Conservation (phyloP, 37 sponge, comb jelly and placozoan genomes). For the Hormiphora californensis region DNA sequence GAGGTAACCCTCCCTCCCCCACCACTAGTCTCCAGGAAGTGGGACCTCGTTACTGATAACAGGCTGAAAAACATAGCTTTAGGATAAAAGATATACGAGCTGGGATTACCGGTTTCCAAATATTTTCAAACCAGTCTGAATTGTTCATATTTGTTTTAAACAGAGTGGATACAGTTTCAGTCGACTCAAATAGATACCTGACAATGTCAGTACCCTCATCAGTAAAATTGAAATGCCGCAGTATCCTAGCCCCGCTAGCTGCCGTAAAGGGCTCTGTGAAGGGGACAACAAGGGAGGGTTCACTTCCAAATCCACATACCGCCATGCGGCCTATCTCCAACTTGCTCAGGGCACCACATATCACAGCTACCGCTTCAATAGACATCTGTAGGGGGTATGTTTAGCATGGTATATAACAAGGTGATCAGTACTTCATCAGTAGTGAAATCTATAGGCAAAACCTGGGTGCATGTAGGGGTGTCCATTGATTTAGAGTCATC, state of each 20-base stretch:
- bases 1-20: neutral
- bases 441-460: neutral
- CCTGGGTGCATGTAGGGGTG: constrained; percentile 67
- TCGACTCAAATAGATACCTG: constrained; percentile 58
- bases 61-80: constrained; percentile 8
- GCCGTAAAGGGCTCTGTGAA: constrained; percentile 69
- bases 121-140: too few species aligned
- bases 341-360: constrained; percentile 74
- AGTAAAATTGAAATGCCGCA: constrained; percentile 68
- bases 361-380: constrained; percentile 80
- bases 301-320: constrained; percentile 66
- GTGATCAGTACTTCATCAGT: neutral
- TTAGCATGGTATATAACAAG: neutral
- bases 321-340: constrained; percentile 84
- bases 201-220: constrained; percentile 75
- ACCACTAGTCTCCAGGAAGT: neutral
- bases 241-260: constrained; percentile 60
- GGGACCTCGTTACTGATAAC: neutral
- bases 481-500: constrained; percentile 92
- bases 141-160: too few species aligned
- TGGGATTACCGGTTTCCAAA: too few species aligned
- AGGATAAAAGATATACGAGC: too few species aligned
- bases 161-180: too few species aligned
- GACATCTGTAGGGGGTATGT: constrained; percentile 66
- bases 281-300: constrained; percentile 10